Percentiles rank a stretch among this genome's conserved stretches.
phyloP scores from a whole-genome alignment of 2,113 vertebrate species.

The Oryzias celebensis region DNA sequence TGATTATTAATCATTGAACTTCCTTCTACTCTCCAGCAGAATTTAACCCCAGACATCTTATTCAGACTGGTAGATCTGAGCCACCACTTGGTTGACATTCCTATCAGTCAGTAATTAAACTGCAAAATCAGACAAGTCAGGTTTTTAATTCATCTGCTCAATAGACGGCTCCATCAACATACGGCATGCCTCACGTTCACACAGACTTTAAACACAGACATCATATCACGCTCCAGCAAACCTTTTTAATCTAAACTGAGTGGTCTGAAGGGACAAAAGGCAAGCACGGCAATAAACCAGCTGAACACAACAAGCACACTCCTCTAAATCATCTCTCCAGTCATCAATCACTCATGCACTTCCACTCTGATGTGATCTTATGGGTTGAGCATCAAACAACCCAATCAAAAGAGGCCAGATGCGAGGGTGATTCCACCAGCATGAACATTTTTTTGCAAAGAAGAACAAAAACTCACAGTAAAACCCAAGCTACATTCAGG shows the following conservation, averaged over 20 bases:
- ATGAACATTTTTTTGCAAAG: not conserved
- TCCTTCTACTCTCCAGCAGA: too few relatives aligned
- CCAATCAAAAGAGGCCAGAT: conserved; percentile 7
- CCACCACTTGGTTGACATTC: not conserved
- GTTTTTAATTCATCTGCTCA: too few relatives aligned
- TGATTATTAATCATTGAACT: too few relatives aligned
- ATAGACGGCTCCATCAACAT: too few relatives aligned
- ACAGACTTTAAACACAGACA: not conserved
- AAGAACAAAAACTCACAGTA: conserved; percentile 33
- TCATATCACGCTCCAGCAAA: conserved; percentile 43
- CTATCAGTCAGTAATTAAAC: too few relatives aligned
- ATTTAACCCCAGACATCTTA: not conserved
- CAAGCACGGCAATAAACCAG: conserved; percentile 53
- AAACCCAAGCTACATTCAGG: not conserved
- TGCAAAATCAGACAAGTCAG: too few relatives aligned
- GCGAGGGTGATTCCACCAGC: conserved; percentile 24
- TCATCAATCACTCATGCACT: conserved; percentile 40
- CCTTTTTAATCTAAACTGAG: conserved; percentile 45
- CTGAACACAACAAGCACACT: conserved; percentile 45
- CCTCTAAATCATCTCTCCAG: conserved; percentile 38
- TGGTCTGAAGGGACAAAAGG: conserved; percentile 28
- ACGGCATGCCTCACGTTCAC: not conserved
- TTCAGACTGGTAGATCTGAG: not conserved
- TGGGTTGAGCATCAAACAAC: not conserved
- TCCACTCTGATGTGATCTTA: conserved; percentile 12